Evolutionary conservation across 1,140 invertebrate species (phyloP), one percentile per base, ranked within the genome.

Genomic region (Trachelipus rathkii): DNA sequence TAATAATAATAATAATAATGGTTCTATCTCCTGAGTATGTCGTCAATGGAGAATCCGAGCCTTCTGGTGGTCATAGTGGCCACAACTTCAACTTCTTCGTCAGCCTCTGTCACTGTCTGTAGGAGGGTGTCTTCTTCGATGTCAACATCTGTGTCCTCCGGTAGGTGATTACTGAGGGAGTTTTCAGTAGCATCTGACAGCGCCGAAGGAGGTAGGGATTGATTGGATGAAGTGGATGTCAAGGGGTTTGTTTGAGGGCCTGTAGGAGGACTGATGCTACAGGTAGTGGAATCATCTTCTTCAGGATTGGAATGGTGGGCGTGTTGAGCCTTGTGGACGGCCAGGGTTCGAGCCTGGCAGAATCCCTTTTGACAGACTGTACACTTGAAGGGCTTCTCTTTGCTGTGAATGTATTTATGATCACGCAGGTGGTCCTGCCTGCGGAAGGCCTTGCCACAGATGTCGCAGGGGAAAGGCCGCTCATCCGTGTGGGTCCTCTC

Each of bases 301-400:
- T 74, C 73, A n/a, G 9, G 46, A 23, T 44, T 74, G 3, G 73
- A 10, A 13, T 53, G 50, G 60, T 74, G 73, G 5, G 73, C 21
- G 44, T 95, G 92, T 0, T 95, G 87, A 76, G 95, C 95, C 84
- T 93, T 93, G 9, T n/a, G n/a, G n/a, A n/a, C n/a, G n/a, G n/a
- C n/a, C n/a, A n/a, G n/a, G n/a, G n/a, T n/a, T n/a, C n/a, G n/a
- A n/a, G n/a, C n/a, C n/a, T n/a, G n/a, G n/a, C n/a, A n/a, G n/a
- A n/a, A n/a, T n/a, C n/a, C n/a, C n/a, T n/a, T n/a, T n/a, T n/a
- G n/a, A n/a, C n/a, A n/a, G n/a, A n/a, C n/a, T n/a, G n/a, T n/a
- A n/a, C n/a, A n/a, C n/a, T n/a, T n/a, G n/a, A n/a, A n/a, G n/a
- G n/a, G n/a, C n/a, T n/a, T n/a, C n/a, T n/a, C n/a, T n/a, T n/a